phyloP scores from a whole-genome alignment of 2,888 invertebrate species.

The Eucriotettix oculatus region DNA sequence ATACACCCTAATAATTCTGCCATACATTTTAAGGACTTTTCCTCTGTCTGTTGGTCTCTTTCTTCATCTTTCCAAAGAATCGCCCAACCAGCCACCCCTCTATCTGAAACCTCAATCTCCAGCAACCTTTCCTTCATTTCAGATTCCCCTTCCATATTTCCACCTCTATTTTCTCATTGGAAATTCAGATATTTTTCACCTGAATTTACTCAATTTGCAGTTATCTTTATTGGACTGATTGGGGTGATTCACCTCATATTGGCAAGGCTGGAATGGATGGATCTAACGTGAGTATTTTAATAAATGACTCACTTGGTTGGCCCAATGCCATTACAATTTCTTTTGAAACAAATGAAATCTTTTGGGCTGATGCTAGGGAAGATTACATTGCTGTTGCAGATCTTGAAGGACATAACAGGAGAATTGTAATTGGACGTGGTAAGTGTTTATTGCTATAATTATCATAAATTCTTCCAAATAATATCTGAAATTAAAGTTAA shows the following conservation, averaged over 20 bases:
- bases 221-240: slow-evolving; percentile 71
- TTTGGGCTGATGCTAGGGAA: slow-evolving; percentile 75
- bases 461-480: slow-evolving; percentile 23
- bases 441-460: neutral
- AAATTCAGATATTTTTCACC: slow-evolving; percentile 2
- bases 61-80: too few species aligned
- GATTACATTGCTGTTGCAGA: slow-evolving; percentile 75
- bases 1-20: too few species aligned
- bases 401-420: slow-evolving; percentile 55
- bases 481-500: slow-evolving; percentile 13
- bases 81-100: too few species aligned
- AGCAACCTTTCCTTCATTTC: too few species aligned
- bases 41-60: too few species aligned
- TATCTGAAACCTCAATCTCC: too few species aligned
- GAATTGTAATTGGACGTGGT: slow-evolving; percentile 52
- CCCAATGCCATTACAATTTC: slow-evolving; percentile 74
- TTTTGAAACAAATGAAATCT: slow-evolving; percentile 58
- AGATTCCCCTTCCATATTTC: neutral
- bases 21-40: too few species aligned
- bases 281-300: slow-evolving; percentile 41
- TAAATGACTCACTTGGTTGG: slow-evolving; percentile 58
- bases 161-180: neutral
- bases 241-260: slow-evolving; percentile 68
- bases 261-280: slow-evolving; percentile 78
- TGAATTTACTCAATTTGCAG: slow-evolving; percentile 19